These are phyloP conservation scores for Netelia fuscicornis DNA, from an alignment of 2,888 invertebrate genomes.

Conservation along the genomic window DNA sequence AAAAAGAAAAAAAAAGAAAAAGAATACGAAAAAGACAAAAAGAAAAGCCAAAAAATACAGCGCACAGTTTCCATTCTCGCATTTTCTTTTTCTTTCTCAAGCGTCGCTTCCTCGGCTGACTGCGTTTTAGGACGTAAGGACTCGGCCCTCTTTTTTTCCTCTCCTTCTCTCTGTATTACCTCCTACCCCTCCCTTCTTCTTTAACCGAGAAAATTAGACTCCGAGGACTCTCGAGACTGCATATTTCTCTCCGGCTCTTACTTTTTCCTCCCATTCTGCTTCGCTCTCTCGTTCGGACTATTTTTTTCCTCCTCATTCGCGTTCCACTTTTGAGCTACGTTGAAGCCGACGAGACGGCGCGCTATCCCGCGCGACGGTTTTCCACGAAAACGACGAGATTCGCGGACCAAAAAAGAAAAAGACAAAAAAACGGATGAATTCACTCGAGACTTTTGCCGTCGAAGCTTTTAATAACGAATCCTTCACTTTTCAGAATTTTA, in stretches of 20 bases:
- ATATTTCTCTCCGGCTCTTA: constrained; percentile 49
- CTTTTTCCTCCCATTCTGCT: constrained; percentile 29
- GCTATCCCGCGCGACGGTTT: constrained; percentile 49
- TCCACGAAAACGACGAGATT: constrained; percentile 64
- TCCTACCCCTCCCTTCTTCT: not conserved
- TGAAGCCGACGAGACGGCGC: constrained; percentile 33
- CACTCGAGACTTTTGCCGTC: constrained; percentile 29
- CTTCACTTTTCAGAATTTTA: constrained; percentile 23
- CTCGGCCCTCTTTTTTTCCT: constrained; percentile 41
- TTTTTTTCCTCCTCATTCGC: constrained; percentile 38
- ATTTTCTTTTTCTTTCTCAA: constrained; percentile 25
- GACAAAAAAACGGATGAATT: constrained; percentile 45
- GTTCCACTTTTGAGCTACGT: constrained; percentile 59
- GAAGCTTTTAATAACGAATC: constrained; percentile 39
- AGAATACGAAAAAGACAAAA: no score
- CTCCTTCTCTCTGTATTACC: constrained; percentile 29
- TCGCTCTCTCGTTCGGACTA: constrained; percentile 37
- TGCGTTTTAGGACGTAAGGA: constrained; percentile 66
- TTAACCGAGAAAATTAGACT: constrained; percentile 65
- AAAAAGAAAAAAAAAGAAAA: constrained; percentile 36
- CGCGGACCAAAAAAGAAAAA: constrained; percentile 56
- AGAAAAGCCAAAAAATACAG: constrained; percentile 1
- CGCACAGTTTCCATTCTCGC: constrained; percentile 48
- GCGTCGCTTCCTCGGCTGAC: constrained; percentile 44
- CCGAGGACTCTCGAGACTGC: constrained; percentile 65